A percentile compares a stretch with the other conserved stretches of the same genome.
Evolutionary conservation across 2,888 invertebrate genomes (phyloP).

Genomic region (Caenorhabditis drosophilae): DNA sequence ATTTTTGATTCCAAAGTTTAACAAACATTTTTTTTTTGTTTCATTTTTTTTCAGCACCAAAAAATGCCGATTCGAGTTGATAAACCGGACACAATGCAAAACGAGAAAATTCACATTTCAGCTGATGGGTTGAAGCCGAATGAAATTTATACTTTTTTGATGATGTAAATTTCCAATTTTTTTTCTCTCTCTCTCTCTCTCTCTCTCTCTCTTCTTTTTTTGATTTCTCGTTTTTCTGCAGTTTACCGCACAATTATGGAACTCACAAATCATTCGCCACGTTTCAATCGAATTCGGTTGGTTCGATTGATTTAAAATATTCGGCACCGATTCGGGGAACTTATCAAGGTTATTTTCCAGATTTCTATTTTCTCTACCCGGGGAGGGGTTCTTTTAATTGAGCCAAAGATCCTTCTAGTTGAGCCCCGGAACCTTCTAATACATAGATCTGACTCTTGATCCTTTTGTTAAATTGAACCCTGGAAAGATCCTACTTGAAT

Average conservation of each 20-base stretch:
- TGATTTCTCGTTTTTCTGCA: too few relatives aligned
- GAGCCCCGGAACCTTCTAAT: too few relatives aligned
- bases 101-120: constrained; percentile 33
- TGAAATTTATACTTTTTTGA: constrained; percentile 23
- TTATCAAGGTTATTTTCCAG: constrained; percentile 37
- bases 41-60: background rate
- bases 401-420: too few relatives aligned
- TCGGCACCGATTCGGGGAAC: constrained; percentile 36
- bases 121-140: constrained; percentile 23
- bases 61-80: constrained; percentile 30
- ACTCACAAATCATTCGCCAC: constrained; percentile 38
- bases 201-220: too few relatives aligned
- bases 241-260: constrained; percentile 42
- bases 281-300: constrained; percentile 31
- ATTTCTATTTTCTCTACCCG: too few relatives aligned
- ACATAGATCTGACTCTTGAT: too few relatives aligned
- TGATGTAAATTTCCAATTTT: constrained; percentile 21
- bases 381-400: too few relatives aligned
- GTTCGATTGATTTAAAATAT: constrained; percentile 28
- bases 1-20: background rate
- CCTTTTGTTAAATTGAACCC: too few relatives aligned
- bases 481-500: background rate
- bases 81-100: constrained; percentile 46
- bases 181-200: too few relatives aligned
- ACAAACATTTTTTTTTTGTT: background rate